Percentiles rank a stretch among this genome's conserved stretches.
phyloP scores from a whole-genome alignment of 1,140 invertebrate species.

The Pseudachorutes palmiensis region DNA sequence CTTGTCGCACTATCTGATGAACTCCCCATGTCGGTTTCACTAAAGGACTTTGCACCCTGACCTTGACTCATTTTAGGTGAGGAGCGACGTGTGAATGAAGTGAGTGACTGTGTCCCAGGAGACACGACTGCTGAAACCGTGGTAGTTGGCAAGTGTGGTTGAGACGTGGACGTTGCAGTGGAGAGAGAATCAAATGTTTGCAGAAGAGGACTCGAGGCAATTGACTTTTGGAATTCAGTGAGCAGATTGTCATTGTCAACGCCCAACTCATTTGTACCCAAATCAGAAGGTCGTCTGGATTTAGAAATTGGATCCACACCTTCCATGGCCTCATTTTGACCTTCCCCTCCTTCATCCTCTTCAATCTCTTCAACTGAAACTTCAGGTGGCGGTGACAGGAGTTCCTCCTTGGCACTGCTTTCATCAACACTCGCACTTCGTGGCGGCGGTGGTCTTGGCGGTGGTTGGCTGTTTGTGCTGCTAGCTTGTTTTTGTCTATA shows the following conservation, averaged over 20 bases:
- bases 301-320: neutral
- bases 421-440: slow-evolving; percentile 14
- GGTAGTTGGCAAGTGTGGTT: neutral
- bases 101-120: slow-evolving; percentile 18
- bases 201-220: slow-evolving; percentile 18
- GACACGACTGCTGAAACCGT: slow-evolving; percentile 11
- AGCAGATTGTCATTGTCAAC: neutral
- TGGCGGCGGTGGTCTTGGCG: slow-evolving; percentile 34
- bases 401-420: neutral
- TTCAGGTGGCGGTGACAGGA: neutral
- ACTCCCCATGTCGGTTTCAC: slow-evolving; percentile 37
- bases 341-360: neutral
- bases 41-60: slow-evolving; percentile 25
- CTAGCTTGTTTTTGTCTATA: slow-evolving; percentile 65
- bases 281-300: slow-evolving; percentile 1
- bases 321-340: neutral
- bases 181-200: slow-evolving; percentile 13
- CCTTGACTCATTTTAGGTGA: slow-evolving; percentile 24
- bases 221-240: slow-evolving; percentile 23
- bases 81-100: slow-evolving; percentile 22
- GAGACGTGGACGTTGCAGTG: neutral
- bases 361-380: neutral
- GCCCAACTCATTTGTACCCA: too few relatives aligned
- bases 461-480: slow-evolving; percentile 40
- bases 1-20: slow-evolving; percentile 43